These are phyloP conservation scores for Hycleus phaleratus DNA, from an alignment of 1,140 invertebrate genomes.

Conservation along the genomic window DNA sequence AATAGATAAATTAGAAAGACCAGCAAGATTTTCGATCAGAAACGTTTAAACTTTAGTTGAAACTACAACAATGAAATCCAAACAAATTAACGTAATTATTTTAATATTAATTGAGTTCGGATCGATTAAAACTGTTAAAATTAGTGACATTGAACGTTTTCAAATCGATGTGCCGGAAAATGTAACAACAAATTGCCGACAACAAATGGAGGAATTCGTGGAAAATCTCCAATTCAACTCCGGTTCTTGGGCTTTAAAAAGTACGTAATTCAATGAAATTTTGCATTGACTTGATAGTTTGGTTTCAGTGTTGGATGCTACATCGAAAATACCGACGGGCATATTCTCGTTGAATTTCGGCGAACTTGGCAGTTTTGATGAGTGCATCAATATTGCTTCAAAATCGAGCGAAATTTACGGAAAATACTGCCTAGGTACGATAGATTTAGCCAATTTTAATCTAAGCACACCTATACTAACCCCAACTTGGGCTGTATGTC, in stretches of 20 bases:
- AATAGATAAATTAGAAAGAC: too few relatives aligned
- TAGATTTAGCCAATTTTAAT: not conserved
- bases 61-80: too few relatives aligned
- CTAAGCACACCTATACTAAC: not conserved
- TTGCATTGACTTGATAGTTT: not conserved
- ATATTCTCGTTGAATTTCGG: constrained; percentile 20
- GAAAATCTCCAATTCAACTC: constrained; percentile 4
- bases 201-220: constrained; percentile 8
- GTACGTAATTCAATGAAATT: constrained; percentile 10
- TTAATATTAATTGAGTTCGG: too few relatives aligned
- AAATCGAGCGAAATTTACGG: constrained; percentile 14
- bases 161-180: too few relatives aligned
- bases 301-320: constrained; percentile 30
- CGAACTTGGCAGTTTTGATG: constrained; percentile 29
- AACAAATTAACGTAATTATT: too few relatives aligned
- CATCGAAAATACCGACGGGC: constrained; percentile 28
- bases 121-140: too few relatives aligned
- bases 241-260: constrained; percentile 20
- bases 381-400: constrained; percentile 23
- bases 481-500: constrained; percentile 20
- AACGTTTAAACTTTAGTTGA: too few relatives aligned
- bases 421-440: constrained; percentile 27
- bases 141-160: too few relatives aligned
- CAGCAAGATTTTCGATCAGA: too few relatives aligned
- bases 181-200: constrained; percentile 3